Conservation (phyloP, 1,140 invertebrate species). For the Pentalonia nigronervosa region DNA sequence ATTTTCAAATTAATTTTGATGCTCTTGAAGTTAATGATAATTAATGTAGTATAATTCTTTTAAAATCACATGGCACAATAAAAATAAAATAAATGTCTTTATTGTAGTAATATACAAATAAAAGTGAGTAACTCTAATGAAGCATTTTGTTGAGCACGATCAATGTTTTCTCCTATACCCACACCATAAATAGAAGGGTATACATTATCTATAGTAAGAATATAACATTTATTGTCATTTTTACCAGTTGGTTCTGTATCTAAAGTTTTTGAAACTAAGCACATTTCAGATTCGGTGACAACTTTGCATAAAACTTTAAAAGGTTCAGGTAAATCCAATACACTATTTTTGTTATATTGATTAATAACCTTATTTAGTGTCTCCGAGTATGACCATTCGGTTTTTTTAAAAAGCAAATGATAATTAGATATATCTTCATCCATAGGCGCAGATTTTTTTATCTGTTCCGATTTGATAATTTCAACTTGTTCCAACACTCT, state of each 20-base stretch:
- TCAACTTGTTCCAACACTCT: slow-evolving; percentile 20
- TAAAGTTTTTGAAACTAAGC: background rate
- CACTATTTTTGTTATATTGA: background rate
- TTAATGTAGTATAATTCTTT: too few species aligned
- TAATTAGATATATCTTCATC: background rate
- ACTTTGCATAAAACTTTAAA: background rate
- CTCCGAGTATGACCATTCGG: background rate
- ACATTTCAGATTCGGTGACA: background rate
- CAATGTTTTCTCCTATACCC: background rate
- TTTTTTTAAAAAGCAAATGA: slow-evolving; percentile 34
- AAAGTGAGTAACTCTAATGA: background rate
- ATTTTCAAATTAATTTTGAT: too few species aligned
- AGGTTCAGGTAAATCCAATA: background rate
- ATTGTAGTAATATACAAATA: slow-evolving; percentile 16
- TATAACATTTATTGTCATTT: background rate
- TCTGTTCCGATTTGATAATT: background rate
- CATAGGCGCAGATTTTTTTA: background rate
- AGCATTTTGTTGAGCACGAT: background rate
- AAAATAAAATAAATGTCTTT: background rate
- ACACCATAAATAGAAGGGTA: background rate
- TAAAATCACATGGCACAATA: background rate
- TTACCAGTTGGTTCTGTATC: too few species aligned
- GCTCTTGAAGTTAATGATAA: too few species aligned
- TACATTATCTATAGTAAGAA: background rate
- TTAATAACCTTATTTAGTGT: background rate